Conservation (phyloP, 37 sponge, comb jelly and placozoan genomes). For the Geodia barretti region DNA sequence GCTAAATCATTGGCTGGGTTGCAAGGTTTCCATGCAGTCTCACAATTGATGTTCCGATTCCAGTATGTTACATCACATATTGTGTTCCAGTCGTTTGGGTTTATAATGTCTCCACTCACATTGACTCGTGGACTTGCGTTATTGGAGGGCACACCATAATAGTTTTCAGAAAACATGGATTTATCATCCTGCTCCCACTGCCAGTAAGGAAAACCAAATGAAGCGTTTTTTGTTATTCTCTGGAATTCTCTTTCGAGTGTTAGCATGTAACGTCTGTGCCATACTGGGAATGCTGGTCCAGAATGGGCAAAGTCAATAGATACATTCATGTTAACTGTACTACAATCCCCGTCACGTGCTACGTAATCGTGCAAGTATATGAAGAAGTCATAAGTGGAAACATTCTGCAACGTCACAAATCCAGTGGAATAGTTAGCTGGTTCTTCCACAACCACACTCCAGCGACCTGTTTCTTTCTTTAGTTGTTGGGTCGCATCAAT, state of each 20-base stretch:
- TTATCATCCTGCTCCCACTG: slow-evolving; percentile 16
- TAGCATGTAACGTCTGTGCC: slow-evolving; percentile 36
- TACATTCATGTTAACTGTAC: background rate
- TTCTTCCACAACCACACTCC: slow-evolving; percentile 19
- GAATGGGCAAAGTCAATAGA: slow-evolving; percentile 41
- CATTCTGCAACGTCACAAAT: slow-evolving; percentile 17
- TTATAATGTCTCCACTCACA: background rate
- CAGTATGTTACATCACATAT: slow-evolving; percentile 21
- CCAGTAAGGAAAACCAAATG: slow-evolving; percentile 43
- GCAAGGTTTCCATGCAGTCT: slow-evolving; percentile 6
- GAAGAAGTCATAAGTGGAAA: slow-evolving; percentile 29
- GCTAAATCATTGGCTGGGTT: slow-evolving; percentile 10
- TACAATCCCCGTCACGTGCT: background rate
- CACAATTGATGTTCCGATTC: background rate
- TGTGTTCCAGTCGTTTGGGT: slow-evolving; percentile 20
- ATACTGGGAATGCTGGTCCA: slow-evolving; percentile 33
- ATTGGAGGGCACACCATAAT: slow-evolving; percentile 11
- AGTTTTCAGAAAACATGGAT: background rate
- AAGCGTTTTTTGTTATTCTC: slow-evolving; percentile 4
- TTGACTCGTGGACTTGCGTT: background rate
- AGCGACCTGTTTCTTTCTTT: background rate
- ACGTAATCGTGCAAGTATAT: slow-evolving; percentile 12
- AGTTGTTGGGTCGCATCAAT: background rate
- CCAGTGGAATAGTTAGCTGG: slow-evolving; percentile 15
- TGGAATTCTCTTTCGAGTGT: slow-evolving; percentile 31